These are phyloP conservation scores for Varecia variegata DNA, from an alignment of 2,797 vertebrate genomes.

Conservation along the genomic window DNA sequence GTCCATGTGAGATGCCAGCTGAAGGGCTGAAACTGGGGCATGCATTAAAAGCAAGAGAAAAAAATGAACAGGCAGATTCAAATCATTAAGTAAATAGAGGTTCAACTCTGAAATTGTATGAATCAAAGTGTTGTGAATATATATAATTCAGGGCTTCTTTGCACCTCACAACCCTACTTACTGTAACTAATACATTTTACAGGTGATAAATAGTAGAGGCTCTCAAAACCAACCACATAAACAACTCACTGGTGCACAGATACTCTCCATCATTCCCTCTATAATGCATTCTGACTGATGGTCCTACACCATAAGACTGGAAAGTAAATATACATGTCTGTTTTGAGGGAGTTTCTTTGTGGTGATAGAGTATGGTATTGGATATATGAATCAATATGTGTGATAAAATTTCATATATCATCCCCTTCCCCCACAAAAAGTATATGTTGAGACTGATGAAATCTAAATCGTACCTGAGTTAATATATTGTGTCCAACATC, in stretches of 20 bases:
- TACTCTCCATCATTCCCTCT: neutral
- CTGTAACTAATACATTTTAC: neutral
- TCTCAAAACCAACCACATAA: conserved; percentile 11
- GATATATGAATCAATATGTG: neutral
- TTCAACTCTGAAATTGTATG: neutral
- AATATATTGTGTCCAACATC: neutral
- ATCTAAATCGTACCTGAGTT: neutral
- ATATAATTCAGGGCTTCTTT: neutral
- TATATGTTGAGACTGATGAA: neutral
- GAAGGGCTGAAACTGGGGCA: conserved; percentile 18
- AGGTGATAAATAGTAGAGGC: neutral
- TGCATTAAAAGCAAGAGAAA: neutral
- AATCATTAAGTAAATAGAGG: neutral
- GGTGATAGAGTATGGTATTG: neutral
- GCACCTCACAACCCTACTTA: neutral
- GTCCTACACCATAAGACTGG: neutral
- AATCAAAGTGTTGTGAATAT: neutral
- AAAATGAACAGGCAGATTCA: neutral
- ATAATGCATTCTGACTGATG: neutral
- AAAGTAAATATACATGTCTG: neutral
- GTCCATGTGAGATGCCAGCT: neutral
- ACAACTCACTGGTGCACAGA: neutral
- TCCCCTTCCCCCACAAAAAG: neutral
- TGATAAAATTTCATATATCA: neutral
- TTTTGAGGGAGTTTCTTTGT: neutral